phyloP scores from a whole-genome alignment of 2,797 vertebrate species.

The Gymnothorax reevesii region DNA sequence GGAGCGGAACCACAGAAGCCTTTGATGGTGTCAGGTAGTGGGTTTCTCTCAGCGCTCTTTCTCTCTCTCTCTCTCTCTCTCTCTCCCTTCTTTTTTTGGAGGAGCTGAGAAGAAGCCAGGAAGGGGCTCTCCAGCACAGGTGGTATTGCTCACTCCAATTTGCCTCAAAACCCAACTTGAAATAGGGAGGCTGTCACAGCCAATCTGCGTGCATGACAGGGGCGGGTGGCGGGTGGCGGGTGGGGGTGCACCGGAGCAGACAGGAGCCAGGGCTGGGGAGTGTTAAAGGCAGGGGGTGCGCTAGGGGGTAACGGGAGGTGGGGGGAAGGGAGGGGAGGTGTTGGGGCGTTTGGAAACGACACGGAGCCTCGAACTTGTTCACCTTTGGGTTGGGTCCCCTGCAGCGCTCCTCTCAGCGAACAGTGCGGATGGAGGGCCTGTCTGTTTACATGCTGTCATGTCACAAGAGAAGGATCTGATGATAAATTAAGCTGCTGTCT shows the following conservation, averaged over 20 bases:
- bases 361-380: slow-evolving; percentile 50
- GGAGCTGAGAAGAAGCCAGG: slow-evolving; percentile 48
- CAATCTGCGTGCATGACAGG: slow-evolving; percentile 69
- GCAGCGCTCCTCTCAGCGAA: slow-evolving; percentile 51
- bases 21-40: slow-evolving; percentile 74
- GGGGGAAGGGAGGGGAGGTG: slow-evolving; percentile 26
- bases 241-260: slow-evolving; percentile 6
- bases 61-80: background rate
- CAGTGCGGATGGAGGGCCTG: slow-evolving; percentile 60
- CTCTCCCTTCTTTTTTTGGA: background rate
- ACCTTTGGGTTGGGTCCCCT: slow-evolving; percentile 42
- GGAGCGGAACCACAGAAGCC: slow-evolving; percentile 36
- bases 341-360: slow-evolving; percentile 43
- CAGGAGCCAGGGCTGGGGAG: slow-evolving; percentile 15
- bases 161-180: slow-evolving; percentile 75
- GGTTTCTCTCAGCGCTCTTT: slow-evolving; percentile 41
- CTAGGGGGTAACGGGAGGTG: slow-evolving; percentile 21
- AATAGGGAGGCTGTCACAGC: slow-evolving; percentile 71
- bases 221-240: slow-evolving; percentile 50
- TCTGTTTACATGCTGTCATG: slow-evolving; percentile 60
- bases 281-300: slow-evolving; percentile 20
- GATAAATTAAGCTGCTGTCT: slow-evolving; percentile 51
- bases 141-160: slow-evolving; percentile 78
- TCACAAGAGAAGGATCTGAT: slow-evolving; percentile 21
- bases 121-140: slow-evolving; percentile 70